Base-by-base conservation (phyloP, 1,140 invertebrate species). In the Sycobia sp. region DNA sequence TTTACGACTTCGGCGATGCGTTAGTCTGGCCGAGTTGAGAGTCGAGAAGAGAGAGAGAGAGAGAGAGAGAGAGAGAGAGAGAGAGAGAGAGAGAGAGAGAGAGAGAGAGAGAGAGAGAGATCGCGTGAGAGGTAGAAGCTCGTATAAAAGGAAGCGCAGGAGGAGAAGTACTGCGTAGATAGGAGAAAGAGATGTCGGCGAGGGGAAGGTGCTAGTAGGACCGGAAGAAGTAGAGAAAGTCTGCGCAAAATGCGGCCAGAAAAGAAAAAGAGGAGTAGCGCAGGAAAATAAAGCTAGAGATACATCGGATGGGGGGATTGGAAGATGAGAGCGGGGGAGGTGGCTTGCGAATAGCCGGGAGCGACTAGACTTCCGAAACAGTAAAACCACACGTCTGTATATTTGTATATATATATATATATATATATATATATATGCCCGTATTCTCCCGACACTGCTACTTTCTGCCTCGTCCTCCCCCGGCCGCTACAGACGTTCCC, bases 321-420 rank as follows among this genome's bases (percentile, higher is more conserved):
- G 34, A 56, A 41, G 56, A 44, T 18, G 46, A 27, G 62, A 29
- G 43, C 14, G 25, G 32, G 44, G 39, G 39, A 41, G 13, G 23
- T 41, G 32, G 44, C 16, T 14, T 51, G 67, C 69, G 72, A 73
- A 74, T 70, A 70, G 72, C 71, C 74, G 69, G 71, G 67, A 71
- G 69, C 62, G 70, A 71, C 70, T 72, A 75, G 75, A 78, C 72
- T 77, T 77, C 75, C 72, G 75, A 78, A 76, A 78, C 73, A 75
- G 74, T 78, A 76, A 76, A 76, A 77, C 70, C 71, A 62, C 65
- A 67, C 68, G 32, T 36, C 8, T 38, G 25, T 55, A 32, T 27
- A 18, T 18, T 3, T 3, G n/a, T n/a, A n/a, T n/a, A n/a, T n/a
- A n/a, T n/a, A n/a, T n/a, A n/a, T n/a, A n/a, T n/a, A n/a, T n/a